These are phyloP conservation scores for Menidia beryllina DNA, from an alignment of 2,113 vertebrate species.

Conservation along the genomic window DNA sequence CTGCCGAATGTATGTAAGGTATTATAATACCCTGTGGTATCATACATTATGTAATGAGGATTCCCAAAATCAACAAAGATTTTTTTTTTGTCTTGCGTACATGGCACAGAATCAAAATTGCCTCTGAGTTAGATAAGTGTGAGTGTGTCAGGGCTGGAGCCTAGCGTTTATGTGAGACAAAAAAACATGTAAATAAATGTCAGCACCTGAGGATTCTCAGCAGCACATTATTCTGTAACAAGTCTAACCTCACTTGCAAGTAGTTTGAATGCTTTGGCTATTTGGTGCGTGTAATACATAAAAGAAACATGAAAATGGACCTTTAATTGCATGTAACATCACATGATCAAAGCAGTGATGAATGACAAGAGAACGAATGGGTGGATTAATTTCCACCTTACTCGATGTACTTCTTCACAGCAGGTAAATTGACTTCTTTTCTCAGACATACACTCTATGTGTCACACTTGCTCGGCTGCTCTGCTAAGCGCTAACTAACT, in stretches of 20 bases:
- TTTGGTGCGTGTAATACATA: neutral
- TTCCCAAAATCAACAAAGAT: too few species aligned
- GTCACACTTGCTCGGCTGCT: conserved; percentile 50
- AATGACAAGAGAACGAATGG: too few species aligned
- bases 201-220: neutral
- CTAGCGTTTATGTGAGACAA: too few species aligned
- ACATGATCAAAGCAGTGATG: neutral
- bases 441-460: conserved; percentile 50
- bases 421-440: conserved; percentile 23
- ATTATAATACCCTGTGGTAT: too few species aligned
- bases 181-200: neutral
- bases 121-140: neutral
- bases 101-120: neutral
- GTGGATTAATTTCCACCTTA: conserved; percentile 27
- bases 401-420: conserved; percentile 19
- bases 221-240: neutral
- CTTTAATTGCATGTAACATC: neutral
- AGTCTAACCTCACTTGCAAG: neutral
- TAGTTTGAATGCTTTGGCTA: neutral
- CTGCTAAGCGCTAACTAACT: conserved; percentile 69
- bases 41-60: too few species aligned
- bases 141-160: neutral
- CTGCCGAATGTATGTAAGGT: too few species aligned
- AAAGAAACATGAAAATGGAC: neutral
- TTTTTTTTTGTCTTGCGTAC: neutral